Conservation (phyloP, 2,797 vertebrate species). For the Pogonophryne albipinna region DNA sequence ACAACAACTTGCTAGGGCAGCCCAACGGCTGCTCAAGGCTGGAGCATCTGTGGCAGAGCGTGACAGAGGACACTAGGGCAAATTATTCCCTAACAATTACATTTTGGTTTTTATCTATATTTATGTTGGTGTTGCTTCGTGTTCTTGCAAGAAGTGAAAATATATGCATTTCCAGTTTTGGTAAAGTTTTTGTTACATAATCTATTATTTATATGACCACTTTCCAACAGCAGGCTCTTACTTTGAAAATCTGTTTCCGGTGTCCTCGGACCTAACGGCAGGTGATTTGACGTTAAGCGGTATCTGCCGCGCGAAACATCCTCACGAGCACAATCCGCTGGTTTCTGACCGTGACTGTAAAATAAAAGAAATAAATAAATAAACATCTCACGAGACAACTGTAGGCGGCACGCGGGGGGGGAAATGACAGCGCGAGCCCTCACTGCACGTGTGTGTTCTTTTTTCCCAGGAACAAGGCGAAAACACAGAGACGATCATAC, state of each 20-base stretch:
- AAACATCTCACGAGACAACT: conserved; percentile 7
- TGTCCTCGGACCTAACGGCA: neutral
- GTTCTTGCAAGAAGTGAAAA: no score
- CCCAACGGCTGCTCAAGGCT: no score
- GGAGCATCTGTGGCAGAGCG: no score
- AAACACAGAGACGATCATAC: neutral
- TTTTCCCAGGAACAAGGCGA: neutral
- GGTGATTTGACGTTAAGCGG: neutral
- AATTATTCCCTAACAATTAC: no score
- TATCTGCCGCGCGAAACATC: conserved; percentile 30
- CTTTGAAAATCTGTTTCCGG: conserved; percentile 29
- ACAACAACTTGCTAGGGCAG: no score
- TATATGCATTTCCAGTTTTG: no score
- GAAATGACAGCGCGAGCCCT: conserved; percentile 7
- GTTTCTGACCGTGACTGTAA: neutral
- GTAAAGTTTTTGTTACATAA: neutral
- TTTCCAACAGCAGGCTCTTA: conserved; percentile 1
- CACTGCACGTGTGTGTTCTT: conserved; percentile 17
- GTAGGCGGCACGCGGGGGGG: conserved; percentile 2
- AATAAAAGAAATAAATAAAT: neutral
- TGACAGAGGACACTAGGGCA: no score
- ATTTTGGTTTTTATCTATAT: neutral
- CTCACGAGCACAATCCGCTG: conserved; percentile 27
- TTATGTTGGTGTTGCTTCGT: neutral
- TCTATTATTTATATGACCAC: neutral